Percentiles rank a stretch among this genome's conserved stretches.
These are phyloP conservation scores for Scolopax mira DNA, from an alignment of 2,113 vertebrate species.

Conservation along the genomic window DNA sequence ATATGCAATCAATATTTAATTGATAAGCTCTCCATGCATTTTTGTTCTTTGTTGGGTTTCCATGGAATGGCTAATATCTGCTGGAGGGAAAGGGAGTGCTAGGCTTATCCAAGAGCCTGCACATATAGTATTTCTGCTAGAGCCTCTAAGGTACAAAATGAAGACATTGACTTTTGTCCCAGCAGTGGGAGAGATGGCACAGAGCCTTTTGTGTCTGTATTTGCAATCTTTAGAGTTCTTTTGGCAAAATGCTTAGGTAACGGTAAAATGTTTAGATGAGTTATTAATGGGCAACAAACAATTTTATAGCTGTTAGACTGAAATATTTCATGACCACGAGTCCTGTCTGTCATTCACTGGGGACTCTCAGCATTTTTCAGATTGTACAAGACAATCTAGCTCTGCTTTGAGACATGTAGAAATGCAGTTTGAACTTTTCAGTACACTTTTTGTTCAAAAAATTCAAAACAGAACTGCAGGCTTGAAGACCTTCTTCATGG, in stretches of 20 bases:
- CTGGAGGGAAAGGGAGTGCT: background rate
- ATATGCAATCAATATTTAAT: background rate
- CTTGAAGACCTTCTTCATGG: background rate
- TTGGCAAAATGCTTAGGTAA: background rate
- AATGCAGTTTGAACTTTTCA: background rate
- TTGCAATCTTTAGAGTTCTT: conserved; percentile 1
- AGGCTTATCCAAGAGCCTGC: background rate
- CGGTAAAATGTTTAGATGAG: background rate
- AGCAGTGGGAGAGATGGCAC: background rate
- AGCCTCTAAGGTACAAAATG: background rate
- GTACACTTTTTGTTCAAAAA: background rate
- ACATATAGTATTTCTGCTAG: background rate
- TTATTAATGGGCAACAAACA: background rate
- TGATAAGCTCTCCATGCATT: background rate
- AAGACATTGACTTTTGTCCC: background rate
- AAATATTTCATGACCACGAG: background rate
- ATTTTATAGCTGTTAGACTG: background rate
- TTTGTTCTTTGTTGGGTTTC: background rate
- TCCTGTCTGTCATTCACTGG: background rate
- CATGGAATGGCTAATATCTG: background rate
- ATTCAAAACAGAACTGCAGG: background rate
- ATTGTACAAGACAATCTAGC: background rate
- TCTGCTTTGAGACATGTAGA: background rate
- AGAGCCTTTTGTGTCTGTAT: conserved; percentile 32
- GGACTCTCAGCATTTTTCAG: background rate